Base-by-base conservation (phyloP, 2,888 invertebrate genomes). In the Drosophila vallismaia region DNA sequence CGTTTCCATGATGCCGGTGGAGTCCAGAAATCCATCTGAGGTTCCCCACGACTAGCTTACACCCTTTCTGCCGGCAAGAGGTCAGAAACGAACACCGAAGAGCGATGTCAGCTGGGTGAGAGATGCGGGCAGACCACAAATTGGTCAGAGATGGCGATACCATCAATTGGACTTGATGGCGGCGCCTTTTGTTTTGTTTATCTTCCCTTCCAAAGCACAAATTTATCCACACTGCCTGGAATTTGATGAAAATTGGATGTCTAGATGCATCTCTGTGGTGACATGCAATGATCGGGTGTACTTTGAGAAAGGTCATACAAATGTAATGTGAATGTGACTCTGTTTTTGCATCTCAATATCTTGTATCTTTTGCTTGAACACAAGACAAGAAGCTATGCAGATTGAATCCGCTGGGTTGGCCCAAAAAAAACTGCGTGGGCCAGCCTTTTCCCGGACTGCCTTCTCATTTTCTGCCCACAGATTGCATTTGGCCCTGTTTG, bases 241-340 rank as follows among this genome's bases (percentile, higher is more conserved):
- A 48, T 78, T 87, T 52, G 69, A 77, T 66, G 46, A 3, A 46
- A 31, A 31, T 62, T 19, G 19, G 74, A 79, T 45, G 28, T 44
- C 88, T 89, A 42, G 84, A 89, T 49, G 76, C 82, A 46, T 87
- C 86, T 1, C 87, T 89, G 86, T 89, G 86, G n/a, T 90, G 89
- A 90, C 76, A 88, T 88, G 86, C 88, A 89, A 52, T 87, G 80
- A 68, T 89, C 44, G 10, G 14, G 19, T 3, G 12, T 8, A 4
- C 19, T 19, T 14, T 14, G 40, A 40, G 40, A 14, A 40, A 40
- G 42, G 12, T 42, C 42, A 42, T 1, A 3, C 1, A 4, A 19
- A 42, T 14, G 19, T 8, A 4, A 12, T n/a, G 14, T 1, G 3
- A 40, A 40, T 9, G 12, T 40, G n/a, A 19, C 19, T 42, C n/a